A percentile compares a stretch with the other conserved stretches of the same genome.
These are phyloP conservation scores for Griposia aprilina DNA, from an alignment of 2,888 invertebrate species.

Conservation along the genomic window DNA sequence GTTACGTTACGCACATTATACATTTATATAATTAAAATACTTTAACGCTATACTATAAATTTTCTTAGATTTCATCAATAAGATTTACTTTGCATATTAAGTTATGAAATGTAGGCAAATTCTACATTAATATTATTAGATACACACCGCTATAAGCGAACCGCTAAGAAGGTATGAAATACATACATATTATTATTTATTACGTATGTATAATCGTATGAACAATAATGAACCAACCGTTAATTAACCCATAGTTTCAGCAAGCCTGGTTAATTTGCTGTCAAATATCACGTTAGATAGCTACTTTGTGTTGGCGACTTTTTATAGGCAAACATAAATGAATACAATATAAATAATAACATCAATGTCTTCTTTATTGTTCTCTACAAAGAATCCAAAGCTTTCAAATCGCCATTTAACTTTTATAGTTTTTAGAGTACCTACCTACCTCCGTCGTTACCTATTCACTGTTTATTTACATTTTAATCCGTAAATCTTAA, in stretches of 20 bases:
- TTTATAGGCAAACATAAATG: background rate
- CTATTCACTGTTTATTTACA: slow-evolving; percentile 31
- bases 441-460: no score
- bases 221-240: no score
- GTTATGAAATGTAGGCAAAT: background rate
- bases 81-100: slow-evolving; percentile 1
- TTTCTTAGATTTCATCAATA: slow-evolving; percentile 8
- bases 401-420: slow-evolving; percentile 13
- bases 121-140: background rate
- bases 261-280: background rate
- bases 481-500: slow-evolving; percentile 43
- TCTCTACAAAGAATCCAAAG: background rate
- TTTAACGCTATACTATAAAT: background rate
- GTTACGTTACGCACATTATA: background rate
- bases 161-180: background rate
- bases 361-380: background rate
- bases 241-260: background rate
- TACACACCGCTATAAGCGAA: background rate
- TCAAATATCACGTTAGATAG: background rate
- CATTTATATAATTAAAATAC: background rate
- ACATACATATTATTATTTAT: no score
- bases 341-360: background rate
- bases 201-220: no score
- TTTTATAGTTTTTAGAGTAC: slow-evolving; percentile 9
- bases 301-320: background rate